Percentiles rank a stretch among this genome's conserved stretches.
Evolutionary conservation across 2,888 invertebrate genomes (phyloP).

Genomic region (Lepidocyrtoides sp.): DNA sequence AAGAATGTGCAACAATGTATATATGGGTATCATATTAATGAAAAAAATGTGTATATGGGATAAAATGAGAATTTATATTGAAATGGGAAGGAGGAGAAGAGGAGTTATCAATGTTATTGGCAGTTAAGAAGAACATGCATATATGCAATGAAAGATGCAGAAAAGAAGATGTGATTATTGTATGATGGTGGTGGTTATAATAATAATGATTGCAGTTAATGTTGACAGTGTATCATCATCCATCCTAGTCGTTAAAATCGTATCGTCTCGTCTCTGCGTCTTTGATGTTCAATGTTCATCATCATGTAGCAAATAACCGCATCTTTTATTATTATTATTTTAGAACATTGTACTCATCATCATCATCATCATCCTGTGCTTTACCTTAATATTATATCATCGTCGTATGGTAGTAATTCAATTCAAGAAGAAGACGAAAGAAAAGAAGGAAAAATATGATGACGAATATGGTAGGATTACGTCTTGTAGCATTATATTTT

Average conservation of each 20-base stretch:
- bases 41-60: background rate
- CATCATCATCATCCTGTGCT: background rate
- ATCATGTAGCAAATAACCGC: too few relatives aligned
- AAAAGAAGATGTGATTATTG: background rate
- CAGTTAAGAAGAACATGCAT: slow-evolving; percentile 26
- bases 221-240: slow-evolving; percentile 37
- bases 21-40: background rate
- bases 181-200: background rate
- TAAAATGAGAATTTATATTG: background rate
- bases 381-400: background rate
- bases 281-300: slow-evolving; percentile 6
- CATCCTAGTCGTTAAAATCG: slow-evolving; percentile 35
- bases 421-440: background rate
- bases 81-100: slow-evolving; percentile 26
- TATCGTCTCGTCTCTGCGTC: slow-evolving; percentile 8
- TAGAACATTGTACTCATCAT: background rate
- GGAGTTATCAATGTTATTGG: slow-evolving; percentile 27
- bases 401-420: background rate
- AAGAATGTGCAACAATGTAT: slow-evolving; percentile 9
- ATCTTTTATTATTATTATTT: too few relatives aligned
- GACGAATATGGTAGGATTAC: slow-evolving; percentile 29
- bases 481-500: too few relatives aligned
- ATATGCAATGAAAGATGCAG: background rate
- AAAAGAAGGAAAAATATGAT: background rate
- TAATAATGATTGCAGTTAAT: slow-evolving; percentile 20